Evolutionary conservation across 2,113 vertebrate species (phyloP), one percentile per base, ranked within the genome.

Genomic region (Dipodomys spectabilis): DNA sequence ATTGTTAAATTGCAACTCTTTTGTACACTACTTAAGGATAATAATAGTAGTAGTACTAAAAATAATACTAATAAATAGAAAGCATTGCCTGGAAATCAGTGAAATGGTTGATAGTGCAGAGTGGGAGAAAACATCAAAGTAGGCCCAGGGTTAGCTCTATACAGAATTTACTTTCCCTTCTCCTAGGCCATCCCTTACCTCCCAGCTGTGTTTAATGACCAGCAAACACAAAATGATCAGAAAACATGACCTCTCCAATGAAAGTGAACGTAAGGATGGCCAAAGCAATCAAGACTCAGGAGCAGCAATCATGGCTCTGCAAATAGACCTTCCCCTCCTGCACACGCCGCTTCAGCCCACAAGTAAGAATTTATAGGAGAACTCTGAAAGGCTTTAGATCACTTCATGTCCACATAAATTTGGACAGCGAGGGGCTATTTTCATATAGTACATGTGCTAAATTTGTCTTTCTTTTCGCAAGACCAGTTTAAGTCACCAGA

Each of bases 381-480:
- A 82, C 67, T 82, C 35, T 39, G 30, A 30, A 81, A 86, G 60
- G 65, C 23, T 78, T 77, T 39, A 32, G 65, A 64, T 83, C 53
- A 86, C 35, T 68, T 82, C 71, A 57, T 57, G 60, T 65, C 68
- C 78, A 80, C 49, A 82, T 72, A 75, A 89, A 86, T 65, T 44
- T 69, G 82, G 78, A 39, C 49, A 80, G n/a, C 23, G 19, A 79
- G 57, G 71, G 68, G 71, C 86, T 86, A 74, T 89, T 84, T 93
- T 81, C 45, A 86, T 62, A 68, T 35, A 92, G 71, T 45, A 88
- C 64, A 78, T 78, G 27, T 73, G 28, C 35, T 93, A 92, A 92
- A 78, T 86, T 89, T 92, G 89, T 62, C 71, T 91, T 82, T 77
- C 77, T 71, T 67, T 95, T 95, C 73, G 69, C n/a, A 60, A 87